phyloP scores from a whole-genome alignment of 2,113 vertebrate genomes.

The Leptocoma aspasia region DNA sequence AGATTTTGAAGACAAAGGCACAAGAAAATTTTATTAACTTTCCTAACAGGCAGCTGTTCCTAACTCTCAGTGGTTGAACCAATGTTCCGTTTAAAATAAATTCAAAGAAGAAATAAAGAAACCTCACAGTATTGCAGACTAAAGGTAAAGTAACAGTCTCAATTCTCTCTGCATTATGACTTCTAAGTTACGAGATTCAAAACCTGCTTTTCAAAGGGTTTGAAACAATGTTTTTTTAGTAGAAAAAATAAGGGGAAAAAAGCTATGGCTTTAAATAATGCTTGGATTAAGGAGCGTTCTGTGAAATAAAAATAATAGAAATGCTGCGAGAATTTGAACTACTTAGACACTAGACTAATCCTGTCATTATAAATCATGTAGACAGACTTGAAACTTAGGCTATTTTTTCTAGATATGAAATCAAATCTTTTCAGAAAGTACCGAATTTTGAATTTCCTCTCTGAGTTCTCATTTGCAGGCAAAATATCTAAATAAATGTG shows the following conservation, averaged over 20 bases:
- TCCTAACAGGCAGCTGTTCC: background rate
- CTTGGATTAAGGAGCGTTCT: background rate
- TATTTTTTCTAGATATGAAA: background rate
- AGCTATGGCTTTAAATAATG: background rate
- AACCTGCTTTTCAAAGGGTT: background rate
- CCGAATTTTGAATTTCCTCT: background rate
- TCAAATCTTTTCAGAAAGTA: background rate
- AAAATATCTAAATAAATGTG: rapidly evolving
- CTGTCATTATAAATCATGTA: background rate
- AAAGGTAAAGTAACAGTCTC: background rate
- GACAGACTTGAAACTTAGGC: background rate
- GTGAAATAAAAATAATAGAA: background rate
- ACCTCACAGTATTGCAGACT: background rate
- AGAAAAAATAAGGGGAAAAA: background rate
- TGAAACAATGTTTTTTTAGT: background rate
- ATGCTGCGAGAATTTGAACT: background rate
- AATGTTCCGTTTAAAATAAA: background rate
- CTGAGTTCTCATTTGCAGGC: background rate
- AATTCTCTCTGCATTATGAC: background rate
- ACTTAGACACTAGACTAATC: background rate
- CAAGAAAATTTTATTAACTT: background rate
- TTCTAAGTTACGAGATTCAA: background rate
- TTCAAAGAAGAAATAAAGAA: background rate
- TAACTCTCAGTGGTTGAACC: background rate
- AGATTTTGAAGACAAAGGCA: background rate